Base-by-base conservation (phyloP, 2,888 invertebrate genomes). In the Spilarctia lutea region DNA sequence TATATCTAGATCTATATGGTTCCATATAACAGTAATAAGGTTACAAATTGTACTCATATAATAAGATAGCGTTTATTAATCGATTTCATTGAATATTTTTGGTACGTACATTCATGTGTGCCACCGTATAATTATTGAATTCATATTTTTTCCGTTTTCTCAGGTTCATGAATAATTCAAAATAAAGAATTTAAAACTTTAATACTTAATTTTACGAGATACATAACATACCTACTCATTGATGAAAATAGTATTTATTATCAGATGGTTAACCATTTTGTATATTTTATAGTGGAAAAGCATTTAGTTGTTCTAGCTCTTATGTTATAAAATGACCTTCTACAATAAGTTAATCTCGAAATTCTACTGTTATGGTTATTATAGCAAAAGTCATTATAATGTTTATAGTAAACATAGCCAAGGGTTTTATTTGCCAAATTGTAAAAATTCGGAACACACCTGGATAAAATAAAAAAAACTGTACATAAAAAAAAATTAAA, bases 1-100 rank as follows among this genome's bases (percentile, higher is more conserved):
- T 24, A 56, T 56, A 56, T 52, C 20, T 24, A 48, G 18, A 48
- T 48, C 72, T 80, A 56, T 56, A 56, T 56, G 11, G 27, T 60
- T 13, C 16, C 6, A 60, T 16, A 1, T 27, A 27, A 27, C 1
- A 16, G 4, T 16, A 16, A 60, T n/a, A 27, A 27, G 60, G 27
- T 60, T 13, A 13, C 27, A 60, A 60, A 60, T 60, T 60, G 13
- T 60, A 56, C n/a, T 52, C 24, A 1, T 52, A 52, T 8, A 52
- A 1, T 20, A 24, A 52, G 52, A 52, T 20, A 52, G 20, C 8
- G 20, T 24, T 7, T 52, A 24, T 56, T 60, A 13, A 60, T 60
- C 13, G 60, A 27, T 60, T 60, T 60, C 13, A 13, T 27, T 60
- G 27, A 60, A 60, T 60, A 60, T 60, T 27, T 13, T 56, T n/a